phyloP scores from a whole-genome alignment of 2,797 vertebrate species.

The Phataginus tetradactyla region DNA sequence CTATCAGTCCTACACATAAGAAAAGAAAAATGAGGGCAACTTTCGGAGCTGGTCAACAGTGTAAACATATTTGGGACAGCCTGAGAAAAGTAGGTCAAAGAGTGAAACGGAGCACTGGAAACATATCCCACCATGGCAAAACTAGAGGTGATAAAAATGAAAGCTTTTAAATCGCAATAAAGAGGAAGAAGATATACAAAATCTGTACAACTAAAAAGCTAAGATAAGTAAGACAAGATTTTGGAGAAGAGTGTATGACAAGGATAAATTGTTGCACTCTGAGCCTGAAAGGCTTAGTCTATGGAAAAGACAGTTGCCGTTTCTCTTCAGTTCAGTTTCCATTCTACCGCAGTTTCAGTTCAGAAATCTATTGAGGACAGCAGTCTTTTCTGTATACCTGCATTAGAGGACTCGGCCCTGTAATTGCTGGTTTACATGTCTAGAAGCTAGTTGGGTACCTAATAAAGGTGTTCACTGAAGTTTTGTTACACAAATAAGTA shows the following conservation, averaged over 20 bases:
- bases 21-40: neutral
- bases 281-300: neutral
- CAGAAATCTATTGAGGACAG: neutral
- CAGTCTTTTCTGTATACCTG: neutral
- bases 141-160: neutral
- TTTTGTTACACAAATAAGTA: neutral
- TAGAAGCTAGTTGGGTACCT: neutral
- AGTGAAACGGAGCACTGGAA: neutral
- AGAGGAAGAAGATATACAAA: neutral
- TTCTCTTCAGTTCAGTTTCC: too few relatives aligned
- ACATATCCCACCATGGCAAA: neutral
- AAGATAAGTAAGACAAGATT: neutral
- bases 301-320: neutral
- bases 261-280: neutral
- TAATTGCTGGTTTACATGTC: neutral
- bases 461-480: neutral
- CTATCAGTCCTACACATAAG: rapidly evolving
- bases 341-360: neutral
- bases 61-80: neutral
- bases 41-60: neutral
- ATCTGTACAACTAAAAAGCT: neutral
- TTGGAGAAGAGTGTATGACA: neutral
- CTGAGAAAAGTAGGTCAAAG: neutral
- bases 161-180: neutral
- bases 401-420: neutral